phyloP scores from a whole-genome alignment of 2,113 vertebrate species.

The Pituophis catenifer region DNA sequence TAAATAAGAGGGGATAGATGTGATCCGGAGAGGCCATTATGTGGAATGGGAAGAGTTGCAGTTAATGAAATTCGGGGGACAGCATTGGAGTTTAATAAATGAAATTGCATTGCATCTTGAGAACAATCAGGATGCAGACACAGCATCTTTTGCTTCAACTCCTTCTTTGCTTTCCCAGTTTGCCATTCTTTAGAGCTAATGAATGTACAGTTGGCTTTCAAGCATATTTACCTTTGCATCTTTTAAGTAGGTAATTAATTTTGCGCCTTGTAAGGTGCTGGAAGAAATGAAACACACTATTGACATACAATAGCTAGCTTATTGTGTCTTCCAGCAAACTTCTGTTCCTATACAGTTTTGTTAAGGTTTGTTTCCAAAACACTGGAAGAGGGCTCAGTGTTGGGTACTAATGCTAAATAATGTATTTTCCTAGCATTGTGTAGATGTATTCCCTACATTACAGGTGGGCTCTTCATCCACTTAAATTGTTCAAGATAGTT shows the following conservation, averaged over 20 bases:
- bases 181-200: neutral
- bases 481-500: neutral
- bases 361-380: neutral
- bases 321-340: neutral
- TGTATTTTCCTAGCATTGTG: neutral
- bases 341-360: neutral
- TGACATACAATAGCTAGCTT: neutral
- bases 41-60: neutral
- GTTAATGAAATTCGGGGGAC: neutral
- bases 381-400: neutral
- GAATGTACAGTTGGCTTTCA: neutral
- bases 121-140: no score
- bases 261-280: neutral
- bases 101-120: neutral
- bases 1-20: neutral
- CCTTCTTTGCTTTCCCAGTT: neutral
- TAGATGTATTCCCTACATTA: neutral
- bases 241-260: neutral
- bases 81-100: neutral
- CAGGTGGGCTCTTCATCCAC: neutral
- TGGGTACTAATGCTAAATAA: neutral
- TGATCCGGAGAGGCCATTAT: neutral
- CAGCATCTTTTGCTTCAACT: neutral
- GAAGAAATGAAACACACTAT: neutral
- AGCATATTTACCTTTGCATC: neutral